Conservation (phyloP, 1,140 invertebrate species). For the Pemphigus obesinymphae region DNA sequence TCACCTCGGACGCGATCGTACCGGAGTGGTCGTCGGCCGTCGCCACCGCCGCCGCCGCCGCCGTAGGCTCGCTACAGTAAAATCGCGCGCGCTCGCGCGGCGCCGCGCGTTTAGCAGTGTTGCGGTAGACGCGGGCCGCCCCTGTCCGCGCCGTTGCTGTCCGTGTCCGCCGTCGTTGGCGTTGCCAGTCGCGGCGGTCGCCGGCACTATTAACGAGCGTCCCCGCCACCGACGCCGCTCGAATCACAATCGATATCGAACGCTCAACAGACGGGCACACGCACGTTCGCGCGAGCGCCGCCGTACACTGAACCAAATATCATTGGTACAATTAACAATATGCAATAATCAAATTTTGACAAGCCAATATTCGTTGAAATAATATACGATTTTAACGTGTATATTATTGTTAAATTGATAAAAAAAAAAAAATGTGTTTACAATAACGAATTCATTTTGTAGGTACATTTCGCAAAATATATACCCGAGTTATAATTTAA, state of each 20-base stretch:
- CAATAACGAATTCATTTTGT: too few relatives aligned
- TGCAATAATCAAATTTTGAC: too few relatives aligned
- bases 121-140: not conserved
- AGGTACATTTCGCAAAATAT: too few relatives aligned
- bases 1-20: constrained; percentile 45
- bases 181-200: not conserved
- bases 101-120: not conserved
- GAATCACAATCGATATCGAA: constrained; percentile 4
- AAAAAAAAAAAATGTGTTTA: too few relatives aligned
- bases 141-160: too few relatives aligned
- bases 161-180: not conserved
- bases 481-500: too few relatives aligned
- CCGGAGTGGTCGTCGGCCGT: too few relatives aligned
- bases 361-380: too few relatives aligned
- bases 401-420: too few relatives aligned
- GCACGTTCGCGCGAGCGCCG: not conserved
- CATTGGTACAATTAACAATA: too few relatives aligned
- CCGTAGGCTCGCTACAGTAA: not conserved
- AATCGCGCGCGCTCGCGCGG: not conserved
- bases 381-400: too few relatives aligned
- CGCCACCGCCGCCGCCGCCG: constrained; percentile 45
- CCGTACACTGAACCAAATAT: too few relatives aligned
- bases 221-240: not conserved
- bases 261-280: not conserved
- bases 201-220: constrained; percentile 5